A percentile compares a stretch with the other conserved stretches of the same genome.
Conservation (phyloP, 2,888 invertebrate genomes). For the Endotricha flammealis region DNA sequence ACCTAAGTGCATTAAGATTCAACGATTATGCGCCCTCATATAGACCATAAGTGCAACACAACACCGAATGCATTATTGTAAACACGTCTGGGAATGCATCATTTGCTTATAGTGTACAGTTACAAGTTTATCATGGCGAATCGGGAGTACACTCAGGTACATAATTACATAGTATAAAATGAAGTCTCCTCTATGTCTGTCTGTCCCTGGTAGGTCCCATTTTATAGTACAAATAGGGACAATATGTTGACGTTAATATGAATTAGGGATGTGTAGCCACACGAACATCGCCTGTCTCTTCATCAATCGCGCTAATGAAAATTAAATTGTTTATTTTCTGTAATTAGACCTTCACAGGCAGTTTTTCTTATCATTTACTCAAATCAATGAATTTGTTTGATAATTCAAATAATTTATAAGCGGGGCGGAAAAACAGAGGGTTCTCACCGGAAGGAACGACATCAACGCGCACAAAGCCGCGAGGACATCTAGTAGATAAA, state of each 20-base stretch:
- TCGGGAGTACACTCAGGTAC: conserved; percentile 4
- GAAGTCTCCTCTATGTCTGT: neutral
- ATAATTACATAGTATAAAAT: neutral
- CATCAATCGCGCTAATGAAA: neutral
- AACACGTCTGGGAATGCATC: conserved; percentile 9
- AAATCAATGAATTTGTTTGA: no score
- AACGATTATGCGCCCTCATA: neutral
- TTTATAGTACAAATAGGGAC: neutral
- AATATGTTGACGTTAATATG: no score
- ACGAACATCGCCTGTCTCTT: no score
- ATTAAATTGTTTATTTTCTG: neutral
- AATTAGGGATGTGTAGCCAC: no score
- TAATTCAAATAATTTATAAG: no score
- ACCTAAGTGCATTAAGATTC: neutral
- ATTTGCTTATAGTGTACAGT: conserved; percentile 6
- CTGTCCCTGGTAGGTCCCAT: no score
- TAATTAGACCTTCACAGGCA: no score
- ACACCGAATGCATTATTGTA: conserved; percentile 10
- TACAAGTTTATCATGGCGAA: conserved; percentile 8
- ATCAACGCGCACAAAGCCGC: no score
- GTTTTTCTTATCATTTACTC: no score
- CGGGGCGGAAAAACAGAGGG: no score
- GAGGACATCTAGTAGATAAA: no score
- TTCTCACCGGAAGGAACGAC: no score
- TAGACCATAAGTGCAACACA: neutral